Conservation (phyloP, 2,888 invertebrate genomes). For the Priocnemis perturbator region DNA sequence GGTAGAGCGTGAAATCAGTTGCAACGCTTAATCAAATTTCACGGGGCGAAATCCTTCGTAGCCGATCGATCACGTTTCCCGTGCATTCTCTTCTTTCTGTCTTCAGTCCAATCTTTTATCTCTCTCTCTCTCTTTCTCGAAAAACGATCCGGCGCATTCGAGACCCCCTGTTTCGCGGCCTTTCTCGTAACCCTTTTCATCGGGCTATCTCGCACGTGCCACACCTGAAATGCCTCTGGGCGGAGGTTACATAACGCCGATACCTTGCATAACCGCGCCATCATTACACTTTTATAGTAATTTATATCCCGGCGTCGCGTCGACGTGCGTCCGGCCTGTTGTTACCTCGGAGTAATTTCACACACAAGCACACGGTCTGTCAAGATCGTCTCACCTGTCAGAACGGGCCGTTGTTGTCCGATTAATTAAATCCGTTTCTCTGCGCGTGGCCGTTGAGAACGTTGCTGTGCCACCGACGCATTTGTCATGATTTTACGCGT, state of each 20-base stretch:
- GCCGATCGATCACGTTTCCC: background rate
- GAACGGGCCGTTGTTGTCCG: no score
- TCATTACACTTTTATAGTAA: constrained; percentile 42
- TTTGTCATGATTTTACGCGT: no score
- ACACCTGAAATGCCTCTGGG: constrained; percentile 56
- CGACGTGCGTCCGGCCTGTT: background rate
- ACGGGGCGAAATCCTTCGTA: background rate
- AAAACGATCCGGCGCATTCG: constrained; percentile 35
- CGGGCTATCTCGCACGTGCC: constrained; percentile 47
- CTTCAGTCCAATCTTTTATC: constrained; percentile 39
- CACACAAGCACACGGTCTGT: no score
- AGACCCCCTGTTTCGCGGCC: constrained; percentile 41
- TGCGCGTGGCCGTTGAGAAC: no score
- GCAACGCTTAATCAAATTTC: constrained; percentile 1
- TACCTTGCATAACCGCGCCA: constrained; percentile 35
- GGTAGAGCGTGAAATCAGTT: no score
- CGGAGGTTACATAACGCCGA: constrained; percentile 42
- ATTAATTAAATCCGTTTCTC: no score
- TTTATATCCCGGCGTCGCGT: no score
- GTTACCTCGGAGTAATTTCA: background rate
- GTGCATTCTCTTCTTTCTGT: constrained; percentile 32
- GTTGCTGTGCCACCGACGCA: no score
- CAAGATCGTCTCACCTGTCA: no score
- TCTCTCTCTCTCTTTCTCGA: constrained; percentile 40
- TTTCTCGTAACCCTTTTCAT: constrained; percentile 54